Percentiles rank a stretch among this genome's conserved stretches.
phyloP scores from a whole-genome alignment of 1,140 invertebrate genomes.

The Callitettix versicolor region DNA sequence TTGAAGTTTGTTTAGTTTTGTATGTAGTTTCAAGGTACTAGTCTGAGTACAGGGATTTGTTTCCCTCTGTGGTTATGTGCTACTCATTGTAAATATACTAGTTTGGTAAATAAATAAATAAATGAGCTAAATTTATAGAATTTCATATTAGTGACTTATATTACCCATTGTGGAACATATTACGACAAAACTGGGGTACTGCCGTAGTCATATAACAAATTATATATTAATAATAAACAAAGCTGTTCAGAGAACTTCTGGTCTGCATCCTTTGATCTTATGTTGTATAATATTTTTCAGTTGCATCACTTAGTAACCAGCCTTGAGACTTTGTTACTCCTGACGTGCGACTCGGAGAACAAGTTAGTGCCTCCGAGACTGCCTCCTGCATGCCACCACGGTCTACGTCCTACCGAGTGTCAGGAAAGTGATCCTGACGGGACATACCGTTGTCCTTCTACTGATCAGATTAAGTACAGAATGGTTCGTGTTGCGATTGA shows the following conservation, averaged over 20 bases:
- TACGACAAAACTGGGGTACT: not conserved
- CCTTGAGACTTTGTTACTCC: constrained; percentile 78
- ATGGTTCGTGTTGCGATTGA: constrained; percentile 87
- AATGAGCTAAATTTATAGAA: no score
- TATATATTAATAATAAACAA: not conserved
- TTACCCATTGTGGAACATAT: no score
- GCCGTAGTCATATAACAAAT: not conserved
- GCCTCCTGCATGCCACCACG: constrained; percentile 76
- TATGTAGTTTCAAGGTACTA: no score
- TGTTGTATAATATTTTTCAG: constrained; percentile 34
- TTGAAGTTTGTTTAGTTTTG: no score
- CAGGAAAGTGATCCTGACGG: constrained; percentile 56
- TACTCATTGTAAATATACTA: no score
- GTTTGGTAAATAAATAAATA: no score
- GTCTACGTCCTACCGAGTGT: constrained; percentile 63
- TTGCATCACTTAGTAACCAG: constrained; percentile 76
- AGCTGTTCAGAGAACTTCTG: not conserved
- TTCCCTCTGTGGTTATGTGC: no score
- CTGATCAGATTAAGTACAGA: constrained; percentile 89
- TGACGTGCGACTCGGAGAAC: constrained; percentile 83
- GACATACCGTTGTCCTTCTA: constrained; percentile 56
- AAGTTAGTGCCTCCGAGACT: constrained; percentile 64
- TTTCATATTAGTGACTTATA: no score
- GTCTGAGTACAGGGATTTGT: no score
- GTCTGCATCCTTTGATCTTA: no score